Base-by-base conservation (phyloP, 2,888 invertebrate species). In the Mycogona germanica region DNA sequence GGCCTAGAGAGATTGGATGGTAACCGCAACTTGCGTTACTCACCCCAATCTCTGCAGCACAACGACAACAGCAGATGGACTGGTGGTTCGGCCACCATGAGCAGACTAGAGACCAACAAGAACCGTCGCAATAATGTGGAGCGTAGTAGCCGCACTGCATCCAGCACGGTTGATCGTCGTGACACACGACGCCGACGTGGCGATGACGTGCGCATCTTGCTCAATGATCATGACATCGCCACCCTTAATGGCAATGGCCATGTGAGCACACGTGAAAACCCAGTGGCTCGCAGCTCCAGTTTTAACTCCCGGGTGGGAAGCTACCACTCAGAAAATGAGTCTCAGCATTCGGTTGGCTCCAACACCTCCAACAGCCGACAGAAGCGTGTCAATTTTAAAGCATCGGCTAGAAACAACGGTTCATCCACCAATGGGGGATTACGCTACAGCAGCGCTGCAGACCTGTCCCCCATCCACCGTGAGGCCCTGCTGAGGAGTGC, bases 321-420 rank as follows among this genome's bases (percentile, higher is more conserved):
- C 28, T 56, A 56, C 40, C 50, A 49, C n/a, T 56, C 56, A 1
- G 56, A 54, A 28, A 54, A 56, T 7, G 56, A 56, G 26, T 56
- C 56, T 5, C 56, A 56, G 38, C 41, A 53, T 29, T 56, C 56
- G 14, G 32, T 49, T 29, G 44, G 47, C 4, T 55, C 55, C 3
- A 47, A 38, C 5, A 48, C 46, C 5, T 53, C 56, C 9, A 32
- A 46, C 6, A 42, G 44, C 6, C 21, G 26, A 21, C 26, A 25
- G 45, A 56, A 56, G 40, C 42, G 56, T n/a, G 56, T 56, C 44
- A 56, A 56, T 29, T 56, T 56, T 32, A 56, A 56, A 37, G 56
- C n/a, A 44, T 50, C 17, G 47, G 44, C 19, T 21, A 70, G 67
- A 17, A 75, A 71, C 72, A 64, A 65, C 72, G 64, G 62, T 64